These are phyloP conservation scores for Herminia tarsipennalis DNA, from an alignment of 2,888 invertebrate genomes.

Conservation along the genomic window DNA sequence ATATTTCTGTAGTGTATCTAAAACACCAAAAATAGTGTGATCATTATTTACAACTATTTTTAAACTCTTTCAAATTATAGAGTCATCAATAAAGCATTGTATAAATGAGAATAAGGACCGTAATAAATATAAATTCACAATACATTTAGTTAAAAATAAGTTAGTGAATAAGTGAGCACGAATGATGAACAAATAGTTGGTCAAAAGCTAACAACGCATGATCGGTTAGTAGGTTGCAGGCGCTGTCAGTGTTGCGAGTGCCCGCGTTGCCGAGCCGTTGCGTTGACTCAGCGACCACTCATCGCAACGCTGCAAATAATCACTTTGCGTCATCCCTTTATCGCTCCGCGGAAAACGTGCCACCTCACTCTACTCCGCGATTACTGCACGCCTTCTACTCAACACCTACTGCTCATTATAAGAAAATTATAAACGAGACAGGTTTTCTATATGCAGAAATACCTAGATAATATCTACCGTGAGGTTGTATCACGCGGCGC, in stretches of 20 bases:
- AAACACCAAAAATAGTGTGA: too few species aligned
- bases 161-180: too few species aligned
- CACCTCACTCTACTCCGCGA: constrained; percentile 65
- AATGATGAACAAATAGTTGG: constrained; percentile 27
- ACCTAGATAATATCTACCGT: constrained; percentile 65
- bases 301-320: constrained; percentile 84
- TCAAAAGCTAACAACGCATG: constrained; percentile 35
- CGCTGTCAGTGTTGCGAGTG: constrained; percentile 30
- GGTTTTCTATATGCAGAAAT: constrained; percentile 70
- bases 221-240: constrained; percentile 43
- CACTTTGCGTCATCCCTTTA: constrained; percentile 83
- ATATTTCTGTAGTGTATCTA: too few species aligned
- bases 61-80: too few species aligned
- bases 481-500: constrained; percentile 69
- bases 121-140: too few species aligned
- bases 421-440: constrained; percentile 60
- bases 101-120: too few species aligned
- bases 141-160: too few species aligned
- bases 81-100: too few species aligned
- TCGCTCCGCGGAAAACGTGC: constrained; percentile 75
- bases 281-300: constrained; percentile 82
- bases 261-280: constrained; percentile 43
- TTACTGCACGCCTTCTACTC: constrained; percentile 54
- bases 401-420: constrained; percentile 47
- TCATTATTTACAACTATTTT: too few species aligned